Evolutionary conservation across 92 coral and sea anemone species (phyloP).

Genomic region (Porites divaricata): DNA sequence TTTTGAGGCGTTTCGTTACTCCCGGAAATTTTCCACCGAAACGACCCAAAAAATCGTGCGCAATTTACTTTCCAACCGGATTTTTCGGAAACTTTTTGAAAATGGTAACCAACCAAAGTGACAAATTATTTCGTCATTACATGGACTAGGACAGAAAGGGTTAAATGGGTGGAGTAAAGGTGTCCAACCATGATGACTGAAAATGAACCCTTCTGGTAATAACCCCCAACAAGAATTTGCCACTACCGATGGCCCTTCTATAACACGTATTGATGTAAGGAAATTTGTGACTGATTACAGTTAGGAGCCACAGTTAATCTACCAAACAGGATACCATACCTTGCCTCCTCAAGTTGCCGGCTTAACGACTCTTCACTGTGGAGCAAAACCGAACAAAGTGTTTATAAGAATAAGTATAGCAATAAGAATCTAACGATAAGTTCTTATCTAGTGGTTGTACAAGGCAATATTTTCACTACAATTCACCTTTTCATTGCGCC

Average conservation of each 20-base stretch:
- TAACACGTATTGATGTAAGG: no score
- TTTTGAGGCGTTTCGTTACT: no score
- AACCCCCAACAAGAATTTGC: background rate
- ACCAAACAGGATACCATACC: conserved; percentile 48
- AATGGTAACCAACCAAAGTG: no score
- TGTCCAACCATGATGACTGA: background rate
- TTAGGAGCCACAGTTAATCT: background rate
- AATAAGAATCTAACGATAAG: background rate
- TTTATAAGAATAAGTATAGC: background rate
- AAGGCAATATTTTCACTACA: background rate
- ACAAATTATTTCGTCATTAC: no score
- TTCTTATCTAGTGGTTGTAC: background rate
- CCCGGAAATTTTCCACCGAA: no score
- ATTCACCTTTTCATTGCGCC: background rate
- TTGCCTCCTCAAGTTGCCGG: conserved; percentile 91
- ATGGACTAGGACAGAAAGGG: no score
- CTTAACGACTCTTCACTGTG: conserved; percentile 57
- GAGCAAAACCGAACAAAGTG: background rate
- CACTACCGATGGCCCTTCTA: background rate
- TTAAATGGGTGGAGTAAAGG: background rate
- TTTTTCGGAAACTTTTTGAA: no score
- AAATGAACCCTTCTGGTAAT: background rate
- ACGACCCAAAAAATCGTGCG: no score
- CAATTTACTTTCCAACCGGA: no score
- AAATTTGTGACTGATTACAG: no score